Evolutionary conservation across 2,797 vertebrate species (phyloP), one percentile per base, ranked within the genome.

Genomic region (Clarias fuscus): DNA sequence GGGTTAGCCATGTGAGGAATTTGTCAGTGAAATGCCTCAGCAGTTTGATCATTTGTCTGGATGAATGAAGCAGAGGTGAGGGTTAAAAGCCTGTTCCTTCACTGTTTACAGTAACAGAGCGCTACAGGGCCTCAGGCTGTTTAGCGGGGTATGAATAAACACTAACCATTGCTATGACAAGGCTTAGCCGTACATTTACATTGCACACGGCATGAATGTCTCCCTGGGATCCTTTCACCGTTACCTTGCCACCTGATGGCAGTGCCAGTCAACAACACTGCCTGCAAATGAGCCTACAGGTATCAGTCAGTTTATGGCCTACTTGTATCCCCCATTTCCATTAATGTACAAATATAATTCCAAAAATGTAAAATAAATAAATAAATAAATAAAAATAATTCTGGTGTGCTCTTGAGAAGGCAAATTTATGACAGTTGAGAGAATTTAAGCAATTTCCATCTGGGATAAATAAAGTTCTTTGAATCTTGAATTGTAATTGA

Each of bases 71-170:
- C 82, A 72, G 85, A 87, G 89, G 89, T 83, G 89, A 77, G 89
- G 90, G 89, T 90, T 91, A 92, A 92, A 92, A 91, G 90, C 90
- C 87, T 89, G 83, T 86, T 86, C 84, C 68, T 73, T 88, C 89
- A 89, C 48, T 91, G 90, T 92, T 91, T 91, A 91, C 83, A 84
- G 81, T 84, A 85, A 84, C 70, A 40, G 87, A 85, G 87, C 84
- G 86, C 86, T 89, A 88, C 86, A 88, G 83, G 86, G 80, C 40
- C 24, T 20, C 73, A 84, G 90, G 89, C 85, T 90, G 88, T 92
- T 88, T 87, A 82, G 84, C 82, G 30, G 56, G 64, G 53, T 56
- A 80, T 24, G 85, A 84, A 91, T 89, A 91, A 92, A 92, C 90
- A 89, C 84, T 88, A 89, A 89, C 85, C 86, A 86, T 89, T 89